Evolutionary conservation across 2,113 vertebrate genomes (phyloP), one percentile per base, ranked within the genome.

Genomic region (Cheirogaleus medius): DNA sequence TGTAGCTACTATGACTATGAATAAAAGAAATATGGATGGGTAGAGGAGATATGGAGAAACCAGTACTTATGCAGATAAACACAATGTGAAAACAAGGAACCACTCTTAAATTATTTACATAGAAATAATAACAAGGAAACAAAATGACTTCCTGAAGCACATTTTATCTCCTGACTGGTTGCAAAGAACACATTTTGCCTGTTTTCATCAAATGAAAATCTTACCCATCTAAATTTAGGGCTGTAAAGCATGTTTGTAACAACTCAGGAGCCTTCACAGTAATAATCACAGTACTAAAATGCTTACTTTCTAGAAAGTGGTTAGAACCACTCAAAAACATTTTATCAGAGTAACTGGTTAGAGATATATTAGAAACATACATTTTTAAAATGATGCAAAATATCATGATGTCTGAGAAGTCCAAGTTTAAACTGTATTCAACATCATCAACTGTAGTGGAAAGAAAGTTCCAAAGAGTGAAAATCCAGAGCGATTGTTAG

Each of bases 181-280:
- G 60, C 64, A 97, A 94, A 86, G 58, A 87, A 5, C 25, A 86
- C 4, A 21, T 42, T 95, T 93, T 94, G 37, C 17, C 25, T 90
- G 5, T 90, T 97, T 95, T 44, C 56, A 47, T 78, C 29, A 96
- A 95, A 87, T 73, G 44, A 87, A 95, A 95, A 90, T 84, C 18
- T 17, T 89, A 82, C 80, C 64, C 11, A 52, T 77, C 25, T 87
- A 37, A 96, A 90, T 73, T 87, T 63, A 92, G 76, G 23, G 14
- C 34, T 94, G 60, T 27, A 80, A 84, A 86, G 17, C 27, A 58
- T 80, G 49, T 85, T 92, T 76, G 17, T 73, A 49, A 85, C 18
- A 95, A 89, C 11, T 60, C 21, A 58, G 32, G 39, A 73, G 47
- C 21, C 42, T 52, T 92, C 39, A 77, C 32, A 88, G n/a, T 74